Evolutionary conservation across 2,797 vertebrate genomes (phyloP), one percentile per base, ranked within the genome.

Genomic region (Sebastolobus altivelis): DNA sequence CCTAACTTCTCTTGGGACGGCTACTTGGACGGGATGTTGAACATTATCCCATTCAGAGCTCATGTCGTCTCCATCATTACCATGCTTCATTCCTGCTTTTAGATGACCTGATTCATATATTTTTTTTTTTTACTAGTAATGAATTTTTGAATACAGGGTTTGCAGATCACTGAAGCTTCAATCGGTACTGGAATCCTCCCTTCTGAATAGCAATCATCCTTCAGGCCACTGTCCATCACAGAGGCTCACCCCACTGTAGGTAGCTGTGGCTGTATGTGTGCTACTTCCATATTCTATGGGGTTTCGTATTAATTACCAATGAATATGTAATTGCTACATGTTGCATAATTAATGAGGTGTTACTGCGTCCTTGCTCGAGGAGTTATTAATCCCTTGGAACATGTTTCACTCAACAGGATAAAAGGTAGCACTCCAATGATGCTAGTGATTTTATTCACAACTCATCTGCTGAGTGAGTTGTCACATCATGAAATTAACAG

Each of bases 261-360:
- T 9, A 10, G 7, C 20, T 55, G 9, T 11, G 14, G 43, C 43
- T 68, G n/a, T 43, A 40, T 62, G 59, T 58, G 43, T 78, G 75
- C 78, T 55, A 72, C 35, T 72, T 84, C 29, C 29, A 56, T 72
- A 65, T 72, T 77, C 79, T 63, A 55, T 20, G 59, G 54, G 69
- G 62, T 46, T 77, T 72, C 65, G 13, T 61, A 46, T 56, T 80
- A 82, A 83, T 83, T 77, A 71, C 8, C 70, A 79, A 60, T 11
- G 27, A 54, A 80, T 61, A n/a, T 63, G 52, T 84, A 40, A 78
- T 52, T 27, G 25, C 62, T 11, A 3, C 40, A 55, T 72, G 37
- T 70, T 83, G 29, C 65, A 90, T 85, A 58, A 84, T 85, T 77
- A 63, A 90, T 77, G 25, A 56, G 56, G 5, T 52, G n/a, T 29